Conservation (phyloP, 2,888 invertebrate genomes). For the Acronicta alni region DNA sequence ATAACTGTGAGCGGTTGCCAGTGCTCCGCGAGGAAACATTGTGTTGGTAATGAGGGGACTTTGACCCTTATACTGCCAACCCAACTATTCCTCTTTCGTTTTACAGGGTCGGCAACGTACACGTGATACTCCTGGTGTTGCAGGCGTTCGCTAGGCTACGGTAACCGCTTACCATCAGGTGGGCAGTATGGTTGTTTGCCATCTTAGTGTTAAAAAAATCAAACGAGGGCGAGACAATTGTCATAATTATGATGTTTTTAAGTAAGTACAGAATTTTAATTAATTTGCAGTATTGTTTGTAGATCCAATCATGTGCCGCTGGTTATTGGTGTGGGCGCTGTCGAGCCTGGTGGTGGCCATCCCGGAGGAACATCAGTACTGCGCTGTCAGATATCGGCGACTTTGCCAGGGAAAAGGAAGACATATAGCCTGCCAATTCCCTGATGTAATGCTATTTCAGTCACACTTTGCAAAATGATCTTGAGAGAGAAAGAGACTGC, state of each 20-base stretch:
- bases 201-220: too few species aligned
- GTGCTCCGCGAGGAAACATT: too few species aligned
- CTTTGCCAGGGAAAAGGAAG: slow-evolving; percentile 80
- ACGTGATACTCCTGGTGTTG: neutral
- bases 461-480: neutral
- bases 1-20: too few species aligned
- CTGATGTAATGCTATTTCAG: slow-evolving; percentile 67
- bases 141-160: too few species aligned
- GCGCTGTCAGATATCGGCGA: slow-evolving; percentile 71
- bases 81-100: too few species aligned
- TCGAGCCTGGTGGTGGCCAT: slow-evolving; percentile 38
- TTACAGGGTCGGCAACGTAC: too few species aligned
- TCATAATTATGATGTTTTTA: too few species aligned
- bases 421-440: slow-evolving; percentile 80
- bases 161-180: too few species aligned
- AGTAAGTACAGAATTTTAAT: too few species aligned
- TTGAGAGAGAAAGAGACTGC: neutral
- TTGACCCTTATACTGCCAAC: too few species aligned
- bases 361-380: slow-evolving; percentile 75
- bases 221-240: neutral
- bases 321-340: slow-evolving; percentile 45
- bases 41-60: too few species aligned
- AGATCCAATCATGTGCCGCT: slow-evolving; percentile 41
- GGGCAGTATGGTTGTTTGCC: neutral
- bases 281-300: too few species aligned